Conservation (phyloP, 2,113 vertebrate species). For the Dicrurus megarhynchus region DNA sequence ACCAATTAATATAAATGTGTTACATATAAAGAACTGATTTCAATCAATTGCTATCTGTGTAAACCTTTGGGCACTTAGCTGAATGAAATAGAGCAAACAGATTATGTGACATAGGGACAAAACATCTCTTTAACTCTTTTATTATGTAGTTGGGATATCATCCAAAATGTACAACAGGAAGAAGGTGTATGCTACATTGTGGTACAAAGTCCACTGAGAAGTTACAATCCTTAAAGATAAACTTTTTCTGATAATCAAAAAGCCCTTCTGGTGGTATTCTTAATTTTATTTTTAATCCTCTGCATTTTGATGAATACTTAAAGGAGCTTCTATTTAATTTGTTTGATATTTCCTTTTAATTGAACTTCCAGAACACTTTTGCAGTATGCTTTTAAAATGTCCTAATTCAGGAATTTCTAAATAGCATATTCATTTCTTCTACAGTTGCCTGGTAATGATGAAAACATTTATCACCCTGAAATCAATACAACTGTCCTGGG, state of each 20-base stretch:
- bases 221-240: background rate
- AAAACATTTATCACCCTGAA: slow-evolving; percentile 57
- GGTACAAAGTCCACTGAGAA: background rate
- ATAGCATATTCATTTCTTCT: slow-evolving; percentile 38
- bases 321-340: background rate
- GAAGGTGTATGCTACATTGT: background rate
- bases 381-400: slow-evolving; percentile 38
- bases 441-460: slow-evolving; percentile 32
- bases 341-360: background rate
- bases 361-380: background rate
- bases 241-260: background rate
- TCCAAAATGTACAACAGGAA: background rate
- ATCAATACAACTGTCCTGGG: slow-evolving; percentile 45
- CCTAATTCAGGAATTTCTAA: slow-evolving; percentile 32
- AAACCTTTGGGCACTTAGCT: slow-evolving; percentile 66
- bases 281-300: background rate
- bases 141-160: background rate
- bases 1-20: slow-evolving; percentile 98
- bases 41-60: slow-evolving; percentile 73
- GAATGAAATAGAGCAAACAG: slow-evolving; percentile 29
- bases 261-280: background rate
- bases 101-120: slow-evolving; percentile 11
- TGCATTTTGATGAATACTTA: background rate
- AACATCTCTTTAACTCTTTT: slow-evolving; percentile 22
- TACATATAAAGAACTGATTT: slow-evolving; percentile 78